Base-by-base conservation (phyloP, 1,140 invertebrate genomes). In the Babylonia areolata region DNA sequence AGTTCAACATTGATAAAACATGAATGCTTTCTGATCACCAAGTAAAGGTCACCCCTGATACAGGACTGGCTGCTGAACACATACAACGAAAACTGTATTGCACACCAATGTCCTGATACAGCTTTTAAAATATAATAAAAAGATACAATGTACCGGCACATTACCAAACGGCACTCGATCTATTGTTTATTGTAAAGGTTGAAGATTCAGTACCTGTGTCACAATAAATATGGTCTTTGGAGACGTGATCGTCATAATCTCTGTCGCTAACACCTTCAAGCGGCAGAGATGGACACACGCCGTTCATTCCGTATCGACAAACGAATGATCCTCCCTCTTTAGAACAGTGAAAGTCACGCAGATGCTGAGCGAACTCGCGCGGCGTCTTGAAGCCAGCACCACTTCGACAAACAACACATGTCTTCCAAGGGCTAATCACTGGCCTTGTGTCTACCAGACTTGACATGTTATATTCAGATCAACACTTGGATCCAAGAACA, bases 281-380 rank as follows among this genome's bases (percentile, higher is more conserved):
- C 3, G 97, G 97, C 86, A 98, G 94, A 80, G 97, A 97, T 42
- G 96, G 96, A 93, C 97, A 98, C 17, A 98, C 97, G 31, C 96
- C 96, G 95, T 98, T 98, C 91, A 97, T 96, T 39, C 97, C 98
- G 96, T 98, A 98, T 90, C 96, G 96, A 93, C 97, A 98, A 17
- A 98, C 96, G 94, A 96, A 97, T 11, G 97, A 97, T 58, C 97
- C 97, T 87, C 97, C 97, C 95, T 98, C 97, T 90, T 96, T 96
- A 11, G 96, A 96, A 93, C 97, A 98, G 92, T 98, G 98, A 85
- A 96, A 96, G 81, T 96, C 96, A 88, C 97, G 95, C 86, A 98
- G 94, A 94, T 98, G 98, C 84, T 97, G 97, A 92, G 87, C 90
- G 86, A 94, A 94, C 71, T 94, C 93, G 77, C 87, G 87, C 3